These are phyloP conservation scores for Kryptolebias marmoratus DNA, from an alignment of 2,113 vertebrate genomes.

Conservation along the genomic window DNA sequence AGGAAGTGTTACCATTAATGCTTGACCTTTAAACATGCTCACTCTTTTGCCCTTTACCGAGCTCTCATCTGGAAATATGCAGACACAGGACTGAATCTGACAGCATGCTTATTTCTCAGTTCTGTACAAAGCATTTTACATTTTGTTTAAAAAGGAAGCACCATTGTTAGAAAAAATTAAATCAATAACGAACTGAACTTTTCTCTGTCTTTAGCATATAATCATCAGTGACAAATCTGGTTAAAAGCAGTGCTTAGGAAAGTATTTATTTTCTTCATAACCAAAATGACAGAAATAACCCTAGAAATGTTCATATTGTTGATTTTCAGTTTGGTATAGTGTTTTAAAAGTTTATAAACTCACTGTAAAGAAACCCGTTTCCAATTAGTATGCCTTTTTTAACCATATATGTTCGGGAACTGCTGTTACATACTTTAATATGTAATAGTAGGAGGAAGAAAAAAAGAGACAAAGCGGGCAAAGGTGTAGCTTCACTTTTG, in stretches of 20 bases:
- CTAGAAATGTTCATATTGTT: not conserved
- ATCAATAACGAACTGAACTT: not conserved
- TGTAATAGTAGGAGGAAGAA: too few species aligned
- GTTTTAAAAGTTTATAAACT: not conserved
- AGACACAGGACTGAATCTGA: constrained; percentile 19
- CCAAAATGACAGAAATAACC: not conserved
- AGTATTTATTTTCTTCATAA: not conserved
- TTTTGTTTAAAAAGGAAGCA: constrained; percentile 20
- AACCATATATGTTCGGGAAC: not conserved
- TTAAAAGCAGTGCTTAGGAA: too few species aligned
- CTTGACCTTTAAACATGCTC: constrained; percentile 67
- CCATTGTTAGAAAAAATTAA: not conserved
- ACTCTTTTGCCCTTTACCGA: constrained; percentile 60
- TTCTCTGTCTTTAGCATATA: too few species aligned
- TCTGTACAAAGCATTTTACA: constrained; percentile 10
- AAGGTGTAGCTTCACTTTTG: not conserved
- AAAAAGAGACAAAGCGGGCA: not conserved
- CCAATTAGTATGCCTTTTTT: not conserved
- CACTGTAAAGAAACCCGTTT: too few species aligned
- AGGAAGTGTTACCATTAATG: constrained; percentile 59
- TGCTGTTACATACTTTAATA: not conserved
- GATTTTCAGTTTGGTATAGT: not conserved
- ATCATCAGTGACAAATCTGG: too few species aligned
- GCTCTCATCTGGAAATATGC: constrained; percentile 38
- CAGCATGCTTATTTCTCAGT: constrained; percentile 13